Evolutionary conservation across 2,888 invertebrate species (phyloP), one percentile per base, ranked within the genome.

Genomic region (Mayetiola destructor): DNA sequence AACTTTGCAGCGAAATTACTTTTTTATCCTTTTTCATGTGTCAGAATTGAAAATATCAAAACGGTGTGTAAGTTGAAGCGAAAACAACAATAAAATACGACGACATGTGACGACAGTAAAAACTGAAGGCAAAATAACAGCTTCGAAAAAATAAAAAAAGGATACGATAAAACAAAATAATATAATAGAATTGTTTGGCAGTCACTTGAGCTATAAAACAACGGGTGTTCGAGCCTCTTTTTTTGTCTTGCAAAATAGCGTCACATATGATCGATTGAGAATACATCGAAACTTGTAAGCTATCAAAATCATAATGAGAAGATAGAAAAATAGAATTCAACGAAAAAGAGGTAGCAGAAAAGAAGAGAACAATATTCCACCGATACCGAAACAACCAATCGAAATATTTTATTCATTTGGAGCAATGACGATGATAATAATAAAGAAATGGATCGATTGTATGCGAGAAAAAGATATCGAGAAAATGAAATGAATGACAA

Each of bases 221-320:
- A 48, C 48, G 23, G 48, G 27, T 48, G 48, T 48, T 48, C 48
- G 48, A 48, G 48, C 48, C 48, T 48, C 48, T 27, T 48, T 48
- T 48, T 48, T 48, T 48, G n/a, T n/a, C n/a, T n/a, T n/a, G n/a
- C 48, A 48, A 16, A n/a, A 27, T 27, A 27, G 27, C 48, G 48
- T 48, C 48, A 48, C n/a, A n/a, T n/a, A 40, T 48, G 48, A 48
- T 48, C 48, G 48, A 48, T 48, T n/a, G 14, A 48, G 48, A 48
- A n/a, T n/a, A n/a, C n/a, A n/a, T n/a, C n/a, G n/a, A n/a, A n/a
- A n/a, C n/a, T n/a, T n/a, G n/a, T n/a, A n/a, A n/a, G n/a, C n/a
- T n/a, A n/a, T n/a, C n/a, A n/a, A n/a, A n/a, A n/a, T n/a, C 6
- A 48, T 6, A 40, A 23, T 21, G 23, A 18, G 18, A 4, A 3